A percentile compares a stretch with the other conserved stretches of the same genome.
phyloP scores from a whole-genome alignment of 2,888 invertebrate genomes.

The Bhutanitis thaidina region DNA sequence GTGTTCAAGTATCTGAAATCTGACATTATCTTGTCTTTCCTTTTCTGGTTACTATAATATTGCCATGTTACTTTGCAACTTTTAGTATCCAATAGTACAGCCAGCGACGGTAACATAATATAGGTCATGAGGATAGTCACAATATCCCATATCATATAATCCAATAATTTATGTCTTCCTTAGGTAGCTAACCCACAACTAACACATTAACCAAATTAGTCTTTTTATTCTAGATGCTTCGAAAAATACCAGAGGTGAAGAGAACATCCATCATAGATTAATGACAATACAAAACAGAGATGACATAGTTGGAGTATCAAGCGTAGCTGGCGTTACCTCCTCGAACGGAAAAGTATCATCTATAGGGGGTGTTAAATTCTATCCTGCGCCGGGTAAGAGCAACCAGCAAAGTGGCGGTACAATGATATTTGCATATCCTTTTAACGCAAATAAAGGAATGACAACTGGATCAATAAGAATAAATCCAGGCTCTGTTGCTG shows the following conservation, averaged over 20 bases:
- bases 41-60: no score
- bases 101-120: no score
- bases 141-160: no score
- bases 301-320: slow-evolving; percentile 43
- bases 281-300: slow-evolving; percentile 23
- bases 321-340: slow-evolving; percentile 45
- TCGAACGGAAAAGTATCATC: slow-evolving; percentile 53
- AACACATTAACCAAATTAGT: no score
- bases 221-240: not conserved
- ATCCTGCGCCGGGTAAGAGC: slow-evolving; percentile 32
- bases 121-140: no score
- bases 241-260: slow-evolving; percentile 12
- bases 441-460: slow-evolving; percentile 40
- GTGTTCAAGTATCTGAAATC: no score
- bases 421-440: slow-evolving; percentile 32
- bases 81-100: no score
- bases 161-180: no score
- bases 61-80: no score
- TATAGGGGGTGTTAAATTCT: slow-evolving; percentile 45
- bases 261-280: slow-evolving; percentile 20
- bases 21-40: no score
- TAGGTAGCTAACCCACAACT: no score
- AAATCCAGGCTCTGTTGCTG: slow-evolving; percentile 48
- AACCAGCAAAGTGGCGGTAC: slow-evolving; percentile 28
- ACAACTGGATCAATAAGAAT: slow-evolving; percentile 43